These are phyloP conservation scores for Agapornis roseicollis DNA, from an alignment of 2,113 vertebrate genomes.

Conservation along the genomic window DNA sequence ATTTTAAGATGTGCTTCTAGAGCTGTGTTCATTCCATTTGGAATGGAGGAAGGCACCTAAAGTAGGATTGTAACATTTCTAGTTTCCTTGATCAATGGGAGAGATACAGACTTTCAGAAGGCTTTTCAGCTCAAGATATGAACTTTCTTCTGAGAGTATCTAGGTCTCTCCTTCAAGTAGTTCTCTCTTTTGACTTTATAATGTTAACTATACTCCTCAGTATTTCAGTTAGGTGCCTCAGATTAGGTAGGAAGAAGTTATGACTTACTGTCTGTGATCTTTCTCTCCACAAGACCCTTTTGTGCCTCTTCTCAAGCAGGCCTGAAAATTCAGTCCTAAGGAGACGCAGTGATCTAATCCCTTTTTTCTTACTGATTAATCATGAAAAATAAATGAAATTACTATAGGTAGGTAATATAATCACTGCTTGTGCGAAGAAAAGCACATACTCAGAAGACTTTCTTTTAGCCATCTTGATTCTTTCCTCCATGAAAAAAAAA, in stretches of 20 bases:
- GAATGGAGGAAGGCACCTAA: background rate
- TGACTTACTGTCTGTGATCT: background rate
- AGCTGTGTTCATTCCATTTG: fast-evolving
- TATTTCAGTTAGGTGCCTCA: background rate
- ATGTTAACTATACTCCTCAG: background rate
- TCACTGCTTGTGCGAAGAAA: background rate
- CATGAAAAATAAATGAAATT: background rate
- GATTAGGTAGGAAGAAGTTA: background rate
- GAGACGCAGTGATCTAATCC: background rate
- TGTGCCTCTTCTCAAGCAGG: background rate
- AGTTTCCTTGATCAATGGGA: background rate
- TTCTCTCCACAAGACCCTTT: background rate
- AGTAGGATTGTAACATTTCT: background rate
- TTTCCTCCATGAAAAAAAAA: background rate
- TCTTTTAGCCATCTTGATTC: background rate
- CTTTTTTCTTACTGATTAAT: background rate
- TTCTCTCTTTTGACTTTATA: background rate
- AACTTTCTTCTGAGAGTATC: background rate
- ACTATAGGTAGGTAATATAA: background rate
- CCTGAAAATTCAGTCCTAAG: background rate
- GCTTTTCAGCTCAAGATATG: background rate
- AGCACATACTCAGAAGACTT: background rate
- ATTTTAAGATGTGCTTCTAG: background rate
- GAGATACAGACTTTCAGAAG: background rate
- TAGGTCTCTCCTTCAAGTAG: background rate